Evolutionary conservation across 1,140 invertebrate species (phyloP).

Genomic region (Trachelipus rathkii): DNA sequence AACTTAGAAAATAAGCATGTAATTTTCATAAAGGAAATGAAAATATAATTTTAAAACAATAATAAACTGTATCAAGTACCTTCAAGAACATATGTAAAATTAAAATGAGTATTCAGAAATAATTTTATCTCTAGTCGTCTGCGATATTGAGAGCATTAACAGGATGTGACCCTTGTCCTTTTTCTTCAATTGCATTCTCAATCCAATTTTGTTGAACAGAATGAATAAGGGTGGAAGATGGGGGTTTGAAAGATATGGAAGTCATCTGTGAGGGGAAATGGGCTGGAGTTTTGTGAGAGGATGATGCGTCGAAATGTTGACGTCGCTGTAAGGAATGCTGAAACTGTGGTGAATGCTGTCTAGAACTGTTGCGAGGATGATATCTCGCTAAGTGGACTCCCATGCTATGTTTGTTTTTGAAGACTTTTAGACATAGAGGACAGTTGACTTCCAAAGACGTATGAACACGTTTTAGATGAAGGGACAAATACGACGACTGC

Average conservation of each 20-base stretch:
- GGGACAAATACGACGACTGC: conserved; percentile 40
- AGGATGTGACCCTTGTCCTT: no score
- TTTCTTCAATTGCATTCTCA: no score
- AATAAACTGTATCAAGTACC: no score
- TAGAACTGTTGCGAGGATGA: conserved; percentile 36
- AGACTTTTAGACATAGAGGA: conserved; percentile 42
- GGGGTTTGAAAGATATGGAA: neutral
- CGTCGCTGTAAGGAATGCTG: conserved; percentile 21
- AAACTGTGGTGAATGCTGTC: conserved; percentile 11
- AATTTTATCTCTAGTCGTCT: no score
- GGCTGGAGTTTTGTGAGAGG: neutral
- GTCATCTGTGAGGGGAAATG: neutral
- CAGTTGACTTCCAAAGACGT: conserved; percentile 43
- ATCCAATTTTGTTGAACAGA: no score
- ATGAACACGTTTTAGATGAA: conserved; percentile 43
- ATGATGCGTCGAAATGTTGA: neutral
- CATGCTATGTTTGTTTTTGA: conserved; percentile 45
- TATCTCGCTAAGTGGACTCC: conserved; percentile 44
- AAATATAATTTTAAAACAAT: no score
- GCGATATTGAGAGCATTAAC: no score
- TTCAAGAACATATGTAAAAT: no score
- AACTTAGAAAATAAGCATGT: no score
- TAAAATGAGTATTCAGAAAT: no score
- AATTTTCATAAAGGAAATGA: no score
- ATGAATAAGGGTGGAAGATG: neutral